Evolutionary conservation across 2,113 vertebrate genomes (phyloP).

Genomic region (Zapornia atra): DNA sequence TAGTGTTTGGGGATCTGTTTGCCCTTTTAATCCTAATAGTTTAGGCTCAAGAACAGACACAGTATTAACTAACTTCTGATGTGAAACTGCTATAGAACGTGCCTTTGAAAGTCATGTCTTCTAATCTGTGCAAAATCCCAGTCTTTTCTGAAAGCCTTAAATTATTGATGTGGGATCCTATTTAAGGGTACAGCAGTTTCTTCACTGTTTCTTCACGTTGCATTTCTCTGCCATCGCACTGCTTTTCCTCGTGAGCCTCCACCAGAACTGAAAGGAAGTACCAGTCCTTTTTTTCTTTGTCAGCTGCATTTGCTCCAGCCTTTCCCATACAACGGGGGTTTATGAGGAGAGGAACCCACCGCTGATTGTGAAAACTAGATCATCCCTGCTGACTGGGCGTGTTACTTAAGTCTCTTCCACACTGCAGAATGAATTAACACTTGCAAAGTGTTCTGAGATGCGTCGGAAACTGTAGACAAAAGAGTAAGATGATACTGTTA

Average conservation of each 20-base stretch:
- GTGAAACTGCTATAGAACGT: background rate
- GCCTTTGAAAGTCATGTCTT: background rate
- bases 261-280: background rate
- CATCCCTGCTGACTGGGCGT: background rate
- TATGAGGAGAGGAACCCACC: background rate
- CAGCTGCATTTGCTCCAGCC: background rate
- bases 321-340: background rate
- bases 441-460: background rate
- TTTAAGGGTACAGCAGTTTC: background rate
- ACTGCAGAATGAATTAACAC: background rate
- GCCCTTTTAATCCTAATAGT: background rate
- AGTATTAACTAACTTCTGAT: background rate
- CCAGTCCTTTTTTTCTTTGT: background rate
- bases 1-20: background rate
- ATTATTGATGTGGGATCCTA: background rate
- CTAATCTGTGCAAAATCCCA: background rate
- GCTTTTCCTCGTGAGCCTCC: background rate
- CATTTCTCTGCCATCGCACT: background rate
- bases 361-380: background rate
- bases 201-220: background rate
- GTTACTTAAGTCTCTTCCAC: background rate
- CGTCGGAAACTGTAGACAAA: background rate
- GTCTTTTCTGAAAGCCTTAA: background rate
- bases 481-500: background rate
- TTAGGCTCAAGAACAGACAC: background rate